Evolutionary conservation across 2,888 invertebrate genomes (phyloP).

Genomic region (Ferdinandea cuprea): DNA sequence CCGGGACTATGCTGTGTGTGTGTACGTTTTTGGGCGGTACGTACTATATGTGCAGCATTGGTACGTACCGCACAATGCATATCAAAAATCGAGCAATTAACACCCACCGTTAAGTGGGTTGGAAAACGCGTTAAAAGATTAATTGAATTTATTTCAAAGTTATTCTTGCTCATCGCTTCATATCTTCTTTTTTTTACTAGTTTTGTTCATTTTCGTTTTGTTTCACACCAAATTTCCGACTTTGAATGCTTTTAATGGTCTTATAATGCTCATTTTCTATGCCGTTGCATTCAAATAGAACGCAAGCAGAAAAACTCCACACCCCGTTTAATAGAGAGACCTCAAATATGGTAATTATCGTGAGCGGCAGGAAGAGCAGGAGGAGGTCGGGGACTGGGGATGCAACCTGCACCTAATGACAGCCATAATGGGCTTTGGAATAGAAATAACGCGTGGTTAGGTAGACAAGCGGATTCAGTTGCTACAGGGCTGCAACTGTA

Average conservation of each 20-base stretch:
- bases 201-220: neutral
- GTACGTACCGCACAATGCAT: constrained; percentile 30
- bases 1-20: neutral
- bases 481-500: neutral
- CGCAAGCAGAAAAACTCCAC: constrained; percentile 28
- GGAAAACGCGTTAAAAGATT: constrained; percentile 35
- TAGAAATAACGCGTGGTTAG: constrained; percentile 45
- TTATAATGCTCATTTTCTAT: constrained; percentile 60
- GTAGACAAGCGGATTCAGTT: constrained; percentile 9
- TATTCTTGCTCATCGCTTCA: constrained; percentile 41
- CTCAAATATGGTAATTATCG: constrained; percentile 60
- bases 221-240: constrained; percentile 38
- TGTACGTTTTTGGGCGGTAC: neutral
- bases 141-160: constrained; percentile 60
- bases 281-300: constrained; percentile 41
- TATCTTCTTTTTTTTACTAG: neutral
- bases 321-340: constrained; percentile 48
- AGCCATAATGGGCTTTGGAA: constrained; percentile 36
- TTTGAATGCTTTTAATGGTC: constrained; percentile 54
- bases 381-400: neutral
- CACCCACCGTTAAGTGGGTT: constrained; percentile 17
- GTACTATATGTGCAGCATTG: neutral
- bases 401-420: constrained; percentile 52
- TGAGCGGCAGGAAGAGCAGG: neutral
- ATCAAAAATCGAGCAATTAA: constrained; percentile 64